Conservation (phyloP, 2,797 vertebrate genomes). For the Artibeus lituratus region DNA sequence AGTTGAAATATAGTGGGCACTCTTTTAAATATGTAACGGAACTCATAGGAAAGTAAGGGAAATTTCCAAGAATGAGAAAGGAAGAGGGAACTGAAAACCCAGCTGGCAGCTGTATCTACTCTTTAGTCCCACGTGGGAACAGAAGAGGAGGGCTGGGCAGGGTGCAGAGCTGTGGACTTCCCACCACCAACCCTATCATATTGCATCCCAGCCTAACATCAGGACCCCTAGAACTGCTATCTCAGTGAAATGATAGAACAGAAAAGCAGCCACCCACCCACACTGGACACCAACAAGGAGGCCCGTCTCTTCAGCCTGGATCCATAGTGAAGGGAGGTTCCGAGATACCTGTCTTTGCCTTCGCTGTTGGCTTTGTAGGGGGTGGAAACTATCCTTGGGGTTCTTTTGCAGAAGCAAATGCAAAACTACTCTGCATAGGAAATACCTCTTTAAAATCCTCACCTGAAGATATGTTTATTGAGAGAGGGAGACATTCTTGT, state of each 20-base stretch:
- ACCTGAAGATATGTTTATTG: background rate
- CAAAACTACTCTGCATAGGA: background rate
- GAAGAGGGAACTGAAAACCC: background rate
- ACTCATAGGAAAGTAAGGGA: background rate
- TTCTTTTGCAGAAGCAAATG: background rate
- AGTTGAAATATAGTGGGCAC: background rate
- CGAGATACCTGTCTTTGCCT: background rate
- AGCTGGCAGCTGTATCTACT: background rate
- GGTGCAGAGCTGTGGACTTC: background rate
- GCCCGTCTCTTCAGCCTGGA: background rate
- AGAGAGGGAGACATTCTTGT: background rate
- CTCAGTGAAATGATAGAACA: background rate
- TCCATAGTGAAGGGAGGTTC: background rate
- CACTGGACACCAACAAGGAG: background rate
- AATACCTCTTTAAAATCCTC: background rate
- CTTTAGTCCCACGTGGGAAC: background rate
- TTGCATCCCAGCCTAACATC: background rate
- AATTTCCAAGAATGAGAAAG: background rate
- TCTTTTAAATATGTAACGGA: background rate
- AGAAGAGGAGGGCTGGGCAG: background rate
- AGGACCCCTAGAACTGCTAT: background rate
- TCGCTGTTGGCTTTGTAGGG: background rate
- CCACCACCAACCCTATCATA: background rate
- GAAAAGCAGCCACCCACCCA: background rate
- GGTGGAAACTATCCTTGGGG: background rate